phyloP scores from a whole-genome alignment of 2,797 vertebrate genomes.

The Triplophysa yarkandensis region DNA sequence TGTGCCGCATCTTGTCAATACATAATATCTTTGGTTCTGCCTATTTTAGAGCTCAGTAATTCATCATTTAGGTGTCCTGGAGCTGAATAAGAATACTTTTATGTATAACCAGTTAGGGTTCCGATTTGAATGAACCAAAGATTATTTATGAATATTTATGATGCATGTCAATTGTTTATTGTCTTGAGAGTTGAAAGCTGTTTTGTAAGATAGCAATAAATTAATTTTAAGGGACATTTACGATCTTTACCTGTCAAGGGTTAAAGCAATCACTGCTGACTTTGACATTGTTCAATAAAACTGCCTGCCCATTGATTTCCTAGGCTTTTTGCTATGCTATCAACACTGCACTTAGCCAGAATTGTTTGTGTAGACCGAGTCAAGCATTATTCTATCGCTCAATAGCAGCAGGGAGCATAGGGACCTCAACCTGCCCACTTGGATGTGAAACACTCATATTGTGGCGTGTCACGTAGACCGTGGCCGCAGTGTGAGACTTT shows the following conservation, averaged over 20 bases:
- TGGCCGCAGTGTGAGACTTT: background rate
- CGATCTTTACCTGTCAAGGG: background rate
- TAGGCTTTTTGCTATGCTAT: background rate
- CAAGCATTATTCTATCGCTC: slow-evolving; percentile 1
- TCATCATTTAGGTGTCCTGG: no score
- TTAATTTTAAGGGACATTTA: background rate
- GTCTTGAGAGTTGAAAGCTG: background rate
- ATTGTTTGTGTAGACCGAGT: background rate
- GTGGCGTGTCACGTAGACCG: background rate
- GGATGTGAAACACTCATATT: background rate
- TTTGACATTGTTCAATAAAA: background rate
- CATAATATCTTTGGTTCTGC: no score
- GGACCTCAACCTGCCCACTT: background rate
- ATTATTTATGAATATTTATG: no score
- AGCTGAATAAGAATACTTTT: no score
- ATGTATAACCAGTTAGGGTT: no score
- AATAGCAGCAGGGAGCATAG: background rate
- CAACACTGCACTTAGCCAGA: slow-evolving; percentile 2
- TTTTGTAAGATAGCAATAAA: background rate
- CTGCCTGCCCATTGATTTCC: background rate
- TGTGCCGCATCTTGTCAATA: no score
- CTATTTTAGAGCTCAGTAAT: no score
- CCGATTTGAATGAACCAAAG: no score
- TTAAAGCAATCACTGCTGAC: background rate
- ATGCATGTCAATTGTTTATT: background rate